Base-by-base conservation (phyloP, 1,140 invertebrate species). In the Drosophila asahinai region DNA sequence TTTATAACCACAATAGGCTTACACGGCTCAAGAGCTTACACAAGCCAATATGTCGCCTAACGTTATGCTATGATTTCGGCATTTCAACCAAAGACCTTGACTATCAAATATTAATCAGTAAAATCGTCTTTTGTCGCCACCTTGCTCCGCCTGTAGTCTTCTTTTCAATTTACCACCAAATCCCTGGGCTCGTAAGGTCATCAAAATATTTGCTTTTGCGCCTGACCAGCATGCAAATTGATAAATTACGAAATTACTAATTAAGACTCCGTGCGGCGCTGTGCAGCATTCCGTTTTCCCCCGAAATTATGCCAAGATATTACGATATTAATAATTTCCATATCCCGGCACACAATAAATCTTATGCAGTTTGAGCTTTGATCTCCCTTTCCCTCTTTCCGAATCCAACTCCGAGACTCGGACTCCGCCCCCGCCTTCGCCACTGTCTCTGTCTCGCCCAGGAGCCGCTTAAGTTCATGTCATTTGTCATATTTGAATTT, bases 401-500 rank as follows among this genome's bases (percentile, higher is more conserved):
- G 14, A 33, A 8, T 49, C 54, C 45, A 17, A n/a, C 22, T 9
- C 12, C 15, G 4, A 12, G 9, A 7, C 14, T 27, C 27, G 17
- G 51, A 17, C 25, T 30, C 30, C 4, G 14, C 25, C 33, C 48
- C 40, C n/a, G 22, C n/a, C 51, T 58, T 30, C 27, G 33, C 3
- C 8, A 3, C 36, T 22, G 33, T 36, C 60, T 45, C 12, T 49
- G 45, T 49, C 55, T 33, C 48, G 51, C n/a, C 48, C 45, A 51
- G 71, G 54, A 74, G 82, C 76, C 86, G 86, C 82, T 90, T 90
- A 90, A 90, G 86, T 90, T 90, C 79, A 90, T 90, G 86, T 90
- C 86, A 90, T 91, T 90, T 90, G 86, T 90, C 86, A 90, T 90
- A 90, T 90, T 90, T 90, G 86, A 90, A 90, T 90, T 90, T 90